Evolutionary conservation across 2,888 invertebrate species (phyloP), one percentile per base, ranked within the genome.

Genomic region (Gasteruption jaculator): DNA sequence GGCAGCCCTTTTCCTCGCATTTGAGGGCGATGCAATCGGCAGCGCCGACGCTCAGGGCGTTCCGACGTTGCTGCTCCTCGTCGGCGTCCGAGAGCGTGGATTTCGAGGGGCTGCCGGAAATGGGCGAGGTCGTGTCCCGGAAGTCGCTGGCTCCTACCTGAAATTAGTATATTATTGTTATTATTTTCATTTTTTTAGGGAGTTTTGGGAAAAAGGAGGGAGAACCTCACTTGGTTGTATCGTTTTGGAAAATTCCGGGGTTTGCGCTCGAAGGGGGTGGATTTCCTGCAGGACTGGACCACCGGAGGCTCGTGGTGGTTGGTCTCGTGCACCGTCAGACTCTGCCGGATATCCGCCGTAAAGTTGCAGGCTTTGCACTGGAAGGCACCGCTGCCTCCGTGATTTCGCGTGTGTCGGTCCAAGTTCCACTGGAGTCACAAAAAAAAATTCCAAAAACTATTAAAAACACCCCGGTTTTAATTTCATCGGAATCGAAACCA

Each of bases 321-420:
- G 79, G 90, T 86, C 72, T 91, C 89, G 71, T 91, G 91, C 46
- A 91, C 90, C 11, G 91, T 91, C 63, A 92, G 74, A 67, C 90
- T 91, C 69, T 92, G 91, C 68, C 91, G 88, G 68, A 91, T 91
- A 64, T 91, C 90, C 22, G 91, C 90, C 8, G 89, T 87, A 70
- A 92, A 92, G 71, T 90, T 89, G 71, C 92, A 92, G 54, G 86
- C 83, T 27, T 85, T 82, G 71, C 92, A 92, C 61, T 84, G 81
- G 72, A 87, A 89, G 48, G 83, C 83, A n/a, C 90, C 91, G 40
- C 77, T 82, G 3, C 90, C 90, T 49, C 84, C 86, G 73, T 93
- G 92, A 68, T 91, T 91, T 72, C 89, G 87, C 78, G 89, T 87
- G 69, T 95, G 95, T 5, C 94, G 80, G 68, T 94, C 94, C 71